phyloP scores from a whole-genome alignment of 2,797 vertebrate species.

The Trematomus bernacchii region DNA sequence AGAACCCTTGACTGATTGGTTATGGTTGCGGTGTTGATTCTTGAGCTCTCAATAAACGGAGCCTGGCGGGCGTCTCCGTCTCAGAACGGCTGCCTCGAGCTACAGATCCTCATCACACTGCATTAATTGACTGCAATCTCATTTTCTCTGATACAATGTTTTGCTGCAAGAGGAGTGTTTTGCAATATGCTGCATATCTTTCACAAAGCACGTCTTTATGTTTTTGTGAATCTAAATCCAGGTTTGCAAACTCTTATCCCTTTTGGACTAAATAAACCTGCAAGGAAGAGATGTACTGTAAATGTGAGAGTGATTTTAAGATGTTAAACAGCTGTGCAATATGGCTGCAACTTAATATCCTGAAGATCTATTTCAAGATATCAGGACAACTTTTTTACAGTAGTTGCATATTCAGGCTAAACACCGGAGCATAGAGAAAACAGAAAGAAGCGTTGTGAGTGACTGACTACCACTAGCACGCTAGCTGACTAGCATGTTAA shows the following conservation, averaged over 20 bases:
- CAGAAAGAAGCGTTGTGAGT: no score
- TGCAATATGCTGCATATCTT: constrained; percentile 17
- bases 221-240: constrained; percentile 33
- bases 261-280: background rate
- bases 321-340: constrained; percentile 12
- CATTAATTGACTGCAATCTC: constrained; percentile 45
- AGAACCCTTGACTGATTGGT: constrained; percentile 52
- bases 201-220: constrained; percentile 33
- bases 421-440: no score
- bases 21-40: constrained; percentile 47
- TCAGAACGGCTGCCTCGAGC: constrained; percentile 11
- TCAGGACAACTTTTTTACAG: background rate
- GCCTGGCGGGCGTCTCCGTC: constrained; percentile 10
- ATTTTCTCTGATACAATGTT: constrained; percentile 29
- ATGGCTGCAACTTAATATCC: constrained; percentile 24
- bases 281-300: constrained; percentile 18
- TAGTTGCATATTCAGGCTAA: background rate
- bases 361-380: background rate
- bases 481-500: no score
- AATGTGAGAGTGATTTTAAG: constrained; percentile 29
- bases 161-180: constrained; percentile 12
- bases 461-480: no score
- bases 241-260: constrained; percentile 11
- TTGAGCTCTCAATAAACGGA: constrained; percentile 50
- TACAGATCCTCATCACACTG: constrained; percentile 37